A percentile compares a stretch with the other conserved stretches of the same genome.
These are phyloP conservation scores for Philopotamus ludificatus DNA, from an alignment of 1,140 invertebrate species.

Conservation along the genomic window DNA sequence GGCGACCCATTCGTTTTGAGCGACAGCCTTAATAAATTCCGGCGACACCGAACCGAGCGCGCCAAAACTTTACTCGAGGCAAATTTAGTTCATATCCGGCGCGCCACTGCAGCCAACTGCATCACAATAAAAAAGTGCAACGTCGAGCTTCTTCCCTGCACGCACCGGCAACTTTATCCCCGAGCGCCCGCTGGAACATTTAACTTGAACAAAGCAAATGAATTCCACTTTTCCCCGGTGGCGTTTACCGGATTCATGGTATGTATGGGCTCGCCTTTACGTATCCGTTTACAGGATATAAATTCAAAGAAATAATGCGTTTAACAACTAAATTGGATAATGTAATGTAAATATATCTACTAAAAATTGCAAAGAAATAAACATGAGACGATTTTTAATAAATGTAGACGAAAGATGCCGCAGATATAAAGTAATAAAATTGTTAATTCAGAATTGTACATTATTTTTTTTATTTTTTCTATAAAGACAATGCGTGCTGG, in stretches of 20 bases:
- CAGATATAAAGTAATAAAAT: too few species aligned
- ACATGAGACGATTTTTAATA: too few species aligned
- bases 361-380: too few species aligned
- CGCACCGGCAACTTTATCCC: not conserved
- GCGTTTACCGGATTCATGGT: not conserved
- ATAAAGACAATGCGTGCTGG: too few species aligned
- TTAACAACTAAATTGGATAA: too few species aligned
- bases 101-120: not conserved
- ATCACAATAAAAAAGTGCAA: not conserved
- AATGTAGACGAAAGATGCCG: too few species aligned
- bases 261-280: too few species aligned
- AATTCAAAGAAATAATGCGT: too few species aligned
- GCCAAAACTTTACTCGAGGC: conserved; percentile 1
- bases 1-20: conserved; percentile 15
- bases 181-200: not conserved
- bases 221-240: not conserved
- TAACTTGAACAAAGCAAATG: not conserved
- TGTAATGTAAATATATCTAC: too few species aligned
- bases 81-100: conserved; percentile 8
- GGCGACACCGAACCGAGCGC: not conserved
- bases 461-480: too few species aligned
- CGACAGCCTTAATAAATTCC: conserved; percentile 28
- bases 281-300: too few species aligned
- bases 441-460: too few species aligned
- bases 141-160: not conserved